Percentiles rank a stretch among this genome's conserved stretches.
Conservation (phyloP, 2,113 vertebrate species). For the Anoura caudifer region DNA sequence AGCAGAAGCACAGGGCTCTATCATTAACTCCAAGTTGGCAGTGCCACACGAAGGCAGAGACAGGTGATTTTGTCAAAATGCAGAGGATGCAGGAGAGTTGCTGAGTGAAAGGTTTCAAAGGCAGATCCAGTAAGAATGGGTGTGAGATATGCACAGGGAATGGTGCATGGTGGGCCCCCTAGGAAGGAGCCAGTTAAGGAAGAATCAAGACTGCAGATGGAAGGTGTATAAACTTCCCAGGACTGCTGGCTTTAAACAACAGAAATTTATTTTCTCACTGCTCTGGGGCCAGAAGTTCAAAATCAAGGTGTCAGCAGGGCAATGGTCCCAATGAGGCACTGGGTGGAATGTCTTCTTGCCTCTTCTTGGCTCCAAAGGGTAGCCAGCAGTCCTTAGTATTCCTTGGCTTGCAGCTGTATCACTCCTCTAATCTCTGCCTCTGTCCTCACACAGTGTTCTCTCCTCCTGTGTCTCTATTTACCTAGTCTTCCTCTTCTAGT, state of each 20-base stretch:
- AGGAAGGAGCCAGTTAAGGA: neutral
- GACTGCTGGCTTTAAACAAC: neutral
- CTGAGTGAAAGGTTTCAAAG: neutral
- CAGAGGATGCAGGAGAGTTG: neutral
- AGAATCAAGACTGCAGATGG: neutral
- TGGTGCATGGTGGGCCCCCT: fast-evolving
- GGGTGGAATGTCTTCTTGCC: neutral
- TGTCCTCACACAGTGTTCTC: neutral
- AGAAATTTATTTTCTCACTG: neutral
- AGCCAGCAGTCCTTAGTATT: neutral
- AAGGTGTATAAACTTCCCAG: neutral
- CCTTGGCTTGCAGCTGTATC: neutral
- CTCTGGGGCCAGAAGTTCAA: neutral
- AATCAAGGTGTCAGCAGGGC: neutral
- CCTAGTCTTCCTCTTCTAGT: too few species aligned
- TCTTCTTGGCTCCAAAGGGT: too few species aligned
- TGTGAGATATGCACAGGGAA: neutral
- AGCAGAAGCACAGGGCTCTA: neutral
- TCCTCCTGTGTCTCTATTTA: neutral
- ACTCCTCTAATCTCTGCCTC: neutral
- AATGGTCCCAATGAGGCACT: neutral
- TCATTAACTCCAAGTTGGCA: neutral
- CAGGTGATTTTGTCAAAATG: neutral
- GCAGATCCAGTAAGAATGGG: neutral
- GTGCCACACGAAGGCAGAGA: neutral